A percentile compares a stretch with the other conserved stretches of the same genome.
These are phyloP conservation scores for Spea multiplicata DNA, from an alignment of 2,113 vertebrate species.

Conservation along the genomic window DNA sequence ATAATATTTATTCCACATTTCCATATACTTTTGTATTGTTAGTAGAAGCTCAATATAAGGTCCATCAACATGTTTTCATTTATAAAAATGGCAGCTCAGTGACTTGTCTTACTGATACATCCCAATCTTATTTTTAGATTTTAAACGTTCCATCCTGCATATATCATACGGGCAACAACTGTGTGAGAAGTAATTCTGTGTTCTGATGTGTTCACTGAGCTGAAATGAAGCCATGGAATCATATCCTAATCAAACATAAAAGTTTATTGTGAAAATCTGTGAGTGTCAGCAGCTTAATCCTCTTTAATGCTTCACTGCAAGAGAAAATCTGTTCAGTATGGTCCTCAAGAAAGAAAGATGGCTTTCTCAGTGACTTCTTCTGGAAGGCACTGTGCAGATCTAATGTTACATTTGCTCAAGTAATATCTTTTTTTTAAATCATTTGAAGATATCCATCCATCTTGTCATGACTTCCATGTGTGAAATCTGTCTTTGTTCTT, in stretches of 20 bases:
- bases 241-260: conserved; percentile 45
- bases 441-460: conserved; percentile 36
- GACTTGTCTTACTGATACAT: neutral
- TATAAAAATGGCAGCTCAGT: conserved; percentile 3
- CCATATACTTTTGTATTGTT: neutral
- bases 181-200: conserved; percentile 19
- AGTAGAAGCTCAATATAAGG: neutral
- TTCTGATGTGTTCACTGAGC: conserved; percentile 33
- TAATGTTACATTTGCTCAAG: conserved; percentile 36
- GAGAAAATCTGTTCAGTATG: conserved; percentile 32
- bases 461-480: conserved; percentile 3
- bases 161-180: conserved; percentile 23
- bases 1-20: too few relatives aligned
- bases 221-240: conserved; percentile 39
- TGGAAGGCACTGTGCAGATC: conserved; percentile 22
- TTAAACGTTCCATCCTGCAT: neutral
- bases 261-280: conserved; percentile 30
- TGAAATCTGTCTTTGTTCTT: conserved; percentile 12
- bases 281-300: conserved; percentile 33
- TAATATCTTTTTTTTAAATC: conserved; percentile 21
- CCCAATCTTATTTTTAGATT: neutral
- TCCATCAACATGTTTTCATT: neutral
- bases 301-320: conserved; percentile 41
- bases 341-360: conserved; percentile 35
- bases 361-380: conserved; percentile 24